Conservation (phyloP, 2,113 vertebrate species). For the Martes martes region DNA sequence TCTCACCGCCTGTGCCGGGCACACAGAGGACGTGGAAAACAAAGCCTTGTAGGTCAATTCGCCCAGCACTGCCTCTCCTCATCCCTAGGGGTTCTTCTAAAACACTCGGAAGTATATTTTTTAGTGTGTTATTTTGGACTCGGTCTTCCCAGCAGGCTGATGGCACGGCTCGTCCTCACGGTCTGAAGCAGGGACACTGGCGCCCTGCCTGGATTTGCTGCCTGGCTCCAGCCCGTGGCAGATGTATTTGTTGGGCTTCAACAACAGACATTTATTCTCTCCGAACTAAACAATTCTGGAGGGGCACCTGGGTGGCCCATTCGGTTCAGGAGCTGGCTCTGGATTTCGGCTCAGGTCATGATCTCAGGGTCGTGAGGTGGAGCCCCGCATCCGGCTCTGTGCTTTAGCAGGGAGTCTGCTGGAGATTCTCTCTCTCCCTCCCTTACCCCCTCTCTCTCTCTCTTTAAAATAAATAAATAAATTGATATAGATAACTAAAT, state of each 20-base stretch:
- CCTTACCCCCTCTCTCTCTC: neutral
- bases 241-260: neutral
- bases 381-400: neutral
- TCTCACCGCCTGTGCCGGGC: neutral
- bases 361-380: neutral
- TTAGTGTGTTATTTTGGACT: neutral
- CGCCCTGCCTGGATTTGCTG: neutral
- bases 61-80: too few species aligned
- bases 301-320: neutral
- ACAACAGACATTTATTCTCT: neutral
- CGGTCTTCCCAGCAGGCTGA: neutral
- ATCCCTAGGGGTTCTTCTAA: neutral
- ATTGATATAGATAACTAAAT: neutral
- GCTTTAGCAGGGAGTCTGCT: neutral
- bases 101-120: neutral
- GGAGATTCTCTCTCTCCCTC: neutral
- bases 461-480: neutral
- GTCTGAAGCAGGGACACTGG: neutral
- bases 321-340: neutral
- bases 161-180: neutral
- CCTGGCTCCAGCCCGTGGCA: neutral
- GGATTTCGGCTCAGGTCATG: neutral
- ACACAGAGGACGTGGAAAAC: neutral
- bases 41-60: neutral
- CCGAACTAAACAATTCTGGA: neutral